Evolutionary conservation across 2,888 invertebrate genomes (phyloP), one percentile per base, ranked within the genome.

Genomic region (Exocentrus adspersus): DNA sequence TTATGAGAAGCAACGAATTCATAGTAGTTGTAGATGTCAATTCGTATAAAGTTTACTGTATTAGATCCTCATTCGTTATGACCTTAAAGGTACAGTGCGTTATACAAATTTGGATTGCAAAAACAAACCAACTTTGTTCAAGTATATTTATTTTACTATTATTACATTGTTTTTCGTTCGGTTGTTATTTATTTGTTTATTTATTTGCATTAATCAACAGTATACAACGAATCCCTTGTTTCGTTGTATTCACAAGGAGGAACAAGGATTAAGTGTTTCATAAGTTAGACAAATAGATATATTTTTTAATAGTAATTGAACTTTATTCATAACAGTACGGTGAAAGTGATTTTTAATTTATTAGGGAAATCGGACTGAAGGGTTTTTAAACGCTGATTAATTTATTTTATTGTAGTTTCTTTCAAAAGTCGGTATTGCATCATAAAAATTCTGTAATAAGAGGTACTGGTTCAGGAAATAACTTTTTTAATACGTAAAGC

Each of bases 1-100:
- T 77, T 77, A 76, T 73, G 71, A 75, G 71, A 73, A 75, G 77
- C 78, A 79, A 78, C 78, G 78, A 79, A 79, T 71, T 72, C 70
- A 72, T 77, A 77, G n/a, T n/a, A n/a, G 75, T 72, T 71, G 70
- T 75, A 77, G 75, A 75, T 72, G 77, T 76, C 76, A 76, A 76
- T 75, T 77, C 75, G 68, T 73, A 74, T 68, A 37, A 61, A 67
- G 61, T 64, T 62, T 67, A 69, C 61, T 65, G 68, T 69, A 66
- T 28, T 54, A 67, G 67, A 62, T 64, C 65, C 72, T 61, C 67
- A 72, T 68, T 66, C 64, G 67, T 69, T 67, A 72, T 68, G 66
- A 70, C 67, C 65, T 68, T 60, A 53, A 64, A 56, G 61, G 66
- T 60, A 67, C 67, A 69, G 67, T 69, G 71, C 69, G 69, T 69